Evolutionary conservation across 2,888 invertebrate species (phyloP), one percentile per base, ranked within the genome.

Genomic region (Cheilosia grossa): DNA sequence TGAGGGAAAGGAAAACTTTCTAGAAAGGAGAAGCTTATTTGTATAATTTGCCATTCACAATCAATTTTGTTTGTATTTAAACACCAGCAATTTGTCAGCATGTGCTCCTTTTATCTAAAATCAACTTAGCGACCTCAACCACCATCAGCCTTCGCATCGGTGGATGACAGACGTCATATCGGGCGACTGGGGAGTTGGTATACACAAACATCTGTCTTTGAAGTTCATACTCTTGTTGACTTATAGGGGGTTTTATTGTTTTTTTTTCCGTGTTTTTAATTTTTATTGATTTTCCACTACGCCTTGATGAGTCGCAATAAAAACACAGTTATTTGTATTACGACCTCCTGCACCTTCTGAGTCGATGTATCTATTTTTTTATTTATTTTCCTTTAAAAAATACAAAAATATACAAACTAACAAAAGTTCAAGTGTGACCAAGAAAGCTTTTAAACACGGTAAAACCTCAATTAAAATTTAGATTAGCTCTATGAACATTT

Each of bases 191-290:
- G 9, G 47, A 53, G 4, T 21, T 49, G 7, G 10, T 24, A 4
- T 21, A 21, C 4, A 19, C 9, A 49, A 56, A 49, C 37, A 30
- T 42, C 33, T 64, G 19, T 49, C 74, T 66, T 74, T 74, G 74
- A 64, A 40, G 74, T 56, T 9, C 24, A 37, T 21, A 33, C 19
- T 63, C 63, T 56, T 74, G 64, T 74, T 74, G 56, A 74, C 47
- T 27, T 54, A 47, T 47, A 61, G 54, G 63, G 9, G 63, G 24
- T 37, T 64, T 66, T 53, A 21, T 66, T 30, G 10, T 40, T 53
- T 17, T 42, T 42, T 27, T 21, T 13, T 13, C 13, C 37, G 13
- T 37, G 13, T 37, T 13, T 37, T 33, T 9, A 3, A 3, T 33
- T 51, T 72, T 72, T 61, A 42, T 59, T 63, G 63, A 54, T 63